Evolutionary conservation across 1,140 invertebrate species (phyloP), one percentile per base, ranked within the genome.

Genomic region (Ptiloglossa arizonensis): DNA sequence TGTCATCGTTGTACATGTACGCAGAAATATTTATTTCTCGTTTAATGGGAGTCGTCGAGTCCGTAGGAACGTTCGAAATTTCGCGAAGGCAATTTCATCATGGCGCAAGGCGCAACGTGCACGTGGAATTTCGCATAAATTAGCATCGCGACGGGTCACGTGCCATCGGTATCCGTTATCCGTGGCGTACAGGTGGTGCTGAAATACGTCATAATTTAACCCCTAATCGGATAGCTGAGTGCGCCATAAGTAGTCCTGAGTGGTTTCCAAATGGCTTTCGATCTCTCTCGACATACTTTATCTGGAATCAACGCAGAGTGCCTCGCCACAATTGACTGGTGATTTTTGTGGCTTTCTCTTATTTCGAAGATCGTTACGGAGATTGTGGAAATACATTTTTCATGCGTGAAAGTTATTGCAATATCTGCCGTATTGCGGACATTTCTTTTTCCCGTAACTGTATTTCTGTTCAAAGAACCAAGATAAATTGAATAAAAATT

Each of bases 191-290:
- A 71, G 64, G 68, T 69, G 68, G 68, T 67, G 54, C 50, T 44
- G 68, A 73, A 82, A 83, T 82, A 82, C 60, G 80, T 83, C 81
- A 83, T 83, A 83, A 82, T 83, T 83, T 83, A 83, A 82, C 69
- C 81, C 41, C 66, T 83, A 83, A 83, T 83, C 81, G 81, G 81
- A 77, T 83, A 50, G 59, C 38, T 75, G 72, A 77, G 72, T 70
- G 74, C 27, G 46, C 67, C 80, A 35, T 82, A 82, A 83, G 81
- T 82, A 70, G 66, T 68, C 73, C 48, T 56, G 66, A 82, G 59
- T 62, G 67, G 60, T 70, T 52, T 50, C 80, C 80, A 68, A 83
- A 82, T 72, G 80, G 67, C 68, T 83, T 78, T 78, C 81, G 54
- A 83, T 82, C 62, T 48, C 66, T 69, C 81, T 82, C 64, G 62